Evolutionary conservation across 2,888 invertebrate species (phyloP).

Genomic region (Tetragonula carbonaria): DNA sequence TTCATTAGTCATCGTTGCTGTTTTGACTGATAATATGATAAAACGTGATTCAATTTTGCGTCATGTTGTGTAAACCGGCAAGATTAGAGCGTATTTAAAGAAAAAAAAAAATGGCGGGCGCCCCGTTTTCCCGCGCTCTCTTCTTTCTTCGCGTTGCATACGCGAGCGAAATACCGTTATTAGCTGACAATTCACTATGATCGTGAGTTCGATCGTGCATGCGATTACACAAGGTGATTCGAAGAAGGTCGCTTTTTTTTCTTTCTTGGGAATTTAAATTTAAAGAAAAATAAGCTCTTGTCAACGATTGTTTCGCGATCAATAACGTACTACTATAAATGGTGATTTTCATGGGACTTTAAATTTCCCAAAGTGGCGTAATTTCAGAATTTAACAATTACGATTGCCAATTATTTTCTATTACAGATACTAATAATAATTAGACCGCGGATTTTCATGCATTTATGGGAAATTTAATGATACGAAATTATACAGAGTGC

Average conservation of each 20-base stretch:
- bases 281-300: not conserved
- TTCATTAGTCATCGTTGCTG: not conserved
- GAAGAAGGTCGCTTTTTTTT: not conserved
- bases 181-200: conserved; percentile 37
- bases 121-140: not conserved
- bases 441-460: no score
- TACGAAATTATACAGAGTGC: no score
- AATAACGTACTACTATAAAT: not conserved
- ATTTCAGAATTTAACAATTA: not conserved
- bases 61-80: conserved; percentile 18
- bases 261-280: not conserved
- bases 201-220: conserved; percentile 31
- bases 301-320: not conserved
- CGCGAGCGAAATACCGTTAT: conserved; percentile 26
- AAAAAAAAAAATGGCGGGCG: not conserved
- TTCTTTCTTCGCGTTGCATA: not conserved
- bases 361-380: not conserved
- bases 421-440: no score
- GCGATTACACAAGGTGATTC: not conserved
- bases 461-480: no score
- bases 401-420: not conserved
- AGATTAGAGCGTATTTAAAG: conserved; percentile 22
- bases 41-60: conserved; percentile 1
- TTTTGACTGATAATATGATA: not conserved
- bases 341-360: not conserved